These are phyloP conservation scores for Trisateles emortualis DNA, from an alignment of 2,888 invertebrate genomes.

Conservation along the genomic window DNA sequence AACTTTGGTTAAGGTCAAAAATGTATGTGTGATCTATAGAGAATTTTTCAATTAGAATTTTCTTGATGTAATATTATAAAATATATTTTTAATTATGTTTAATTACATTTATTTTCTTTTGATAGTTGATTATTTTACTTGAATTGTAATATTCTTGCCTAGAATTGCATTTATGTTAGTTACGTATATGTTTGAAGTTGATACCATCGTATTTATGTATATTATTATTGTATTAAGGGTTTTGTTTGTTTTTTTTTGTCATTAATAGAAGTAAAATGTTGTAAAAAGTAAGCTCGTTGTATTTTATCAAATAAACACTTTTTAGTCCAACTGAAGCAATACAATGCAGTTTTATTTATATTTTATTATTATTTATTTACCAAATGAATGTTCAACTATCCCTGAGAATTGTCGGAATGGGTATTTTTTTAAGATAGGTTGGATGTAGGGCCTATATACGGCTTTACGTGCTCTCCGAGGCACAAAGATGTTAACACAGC, in stretches of 20 bases:
- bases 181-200: constrained; percentile 84
- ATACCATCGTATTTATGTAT: constrained; percentile 86
- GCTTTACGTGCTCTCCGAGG: too few relatives aligned
- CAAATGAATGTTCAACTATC: too few relatives aligned
- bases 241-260: constrained; percentile 86
- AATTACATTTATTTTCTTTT: constrained; percentile 62
- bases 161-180: constrained; percentile 86
- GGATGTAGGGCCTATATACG: too few relatives aligned
- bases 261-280: constrained; percentile 87
- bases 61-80: constrained; percentile 75
- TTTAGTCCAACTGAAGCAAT: constrained; percentile 87
- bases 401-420: too few relatives aligned
- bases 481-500: too few relatives aligned
- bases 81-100: constrained; percentile 68
- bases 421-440: too few relatives aligned
- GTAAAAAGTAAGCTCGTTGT: constrained; percentile 88
- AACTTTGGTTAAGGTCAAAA: constrained; percentile 85
- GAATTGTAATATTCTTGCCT: constrained; percentile 84
- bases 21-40: constrained; percentile 85
- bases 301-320: constrained; percentile 88
- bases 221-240: constrained; percentile 85
- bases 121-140: constrained; percentile 75
- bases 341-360: constrained; percentile 76
- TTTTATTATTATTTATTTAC: neutral
- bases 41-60: constrained; percentile 76